These are phyloP conservation scores for Drosophila pectinifera DNA, from an alignment of 1,140 invertebrate species.

Conservation along the genomic window DNA sequence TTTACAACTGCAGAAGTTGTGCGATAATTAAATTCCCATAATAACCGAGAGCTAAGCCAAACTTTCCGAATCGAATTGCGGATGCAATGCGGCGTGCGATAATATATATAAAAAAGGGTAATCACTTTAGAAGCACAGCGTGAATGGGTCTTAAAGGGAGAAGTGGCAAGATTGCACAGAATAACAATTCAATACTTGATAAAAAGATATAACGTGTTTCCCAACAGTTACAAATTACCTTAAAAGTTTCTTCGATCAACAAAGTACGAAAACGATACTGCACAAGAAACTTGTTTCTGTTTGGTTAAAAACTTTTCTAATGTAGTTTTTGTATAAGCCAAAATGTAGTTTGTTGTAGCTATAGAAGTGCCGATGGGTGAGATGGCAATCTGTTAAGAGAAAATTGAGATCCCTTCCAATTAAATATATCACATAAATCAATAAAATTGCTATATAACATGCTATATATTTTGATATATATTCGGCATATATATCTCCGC, in stretches of 20 bases:
- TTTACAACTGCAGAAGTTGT: conserved; percentile 2
- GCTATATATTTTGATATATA: not conserved
- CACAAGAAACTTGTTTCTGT: not conserved
- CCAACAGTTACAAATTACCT: conserved; percentile 5
- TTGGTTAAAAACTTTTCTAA: not conserved
- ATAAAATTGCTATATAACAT: no score
- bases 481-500: not conserved
- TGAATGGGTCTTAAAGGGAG: conserved; percentile 10
- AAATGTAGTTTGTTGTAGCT: not conserved
- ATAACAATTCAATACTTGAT: conserved; percentile 3
- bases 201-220: not conserved
- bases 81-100: conserved; percentile 23
- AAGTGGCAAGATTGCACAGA: not conserved
- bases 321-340: conserved; percentile 5
- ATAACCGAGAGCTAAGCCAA: conserved; percentile 7
- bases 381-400: no score
- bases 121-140: not conserved
- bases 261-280: not conserved
- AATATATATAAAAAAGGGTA: conserved; percentile 7
- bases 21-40: conserved; percentile 41
- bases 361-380: no score
- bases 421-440: not conserved
- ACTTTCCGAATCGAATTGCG: conserved; percentile 28
- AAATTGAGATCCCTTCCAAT: no score
- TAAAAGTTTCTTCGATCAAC: not conserved